Base-by-base conservation (phyloP, 2,797 vertebrate species). In the Eospalax fontanierii region DNA sequence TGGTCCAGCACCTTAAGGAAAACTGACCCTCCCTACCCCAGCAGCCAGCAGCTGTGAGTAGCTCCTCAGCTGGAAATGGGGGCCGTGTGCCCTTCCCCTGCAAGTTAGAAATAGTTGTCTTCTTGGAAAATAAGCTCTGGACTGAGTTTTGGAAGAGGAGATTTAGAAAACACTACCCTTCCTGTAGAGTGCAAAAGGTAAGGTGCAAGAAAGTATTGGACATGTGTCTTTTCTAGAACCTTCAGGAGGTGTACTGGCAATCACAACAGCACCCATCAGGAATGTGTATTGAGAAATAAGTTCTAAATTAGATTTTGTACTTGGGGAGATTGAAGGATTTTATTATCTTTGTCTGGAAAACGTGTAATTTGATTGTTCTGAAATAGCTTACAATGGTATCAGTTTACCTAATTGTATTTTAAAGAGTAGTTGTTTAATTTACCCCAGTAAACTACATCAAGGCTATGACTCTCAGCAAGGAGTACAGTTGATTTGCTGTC, bases 221-320 rank as follows among this genome's bases (percentile, higher is more conserved):
- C 26, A 3, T 22, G 19, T 10, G 38, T 86, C 74, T 88, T 81
- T 82, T 84, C 80, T 0, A 4, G 57, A 65, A 75, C 6, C 12
- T 73, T 40, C 63, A 6, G 1, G 6, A 66, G 84, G 57, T 2
- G 0, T 11, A 0, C 0, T 5, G 74, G 35, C 0, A 0, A 19
- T 89, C 90, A 5, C 50, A 2, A 0, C 8, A 24, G 33, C 12
- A 2, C 35, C 46, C 68, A 65, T 73, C 33, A 38, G 74, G 57
- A 28, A 43, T 33, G 1, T 4, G 57, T 22, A n/a, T 12, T 78
- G 59, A 93, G 33, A 54, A 43, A 1, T 75, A 66, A 33, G 26
- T 68, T 90, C 76, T 82, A 83, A 95, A 87, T 94, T 89, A 63
- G 66, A 90, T 73, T 87, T 90, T 82, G 87, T 35, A 63, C 66